Conservation (phyloP, 1,140 invertebrate species). For the Myzus persicae region DNA sequence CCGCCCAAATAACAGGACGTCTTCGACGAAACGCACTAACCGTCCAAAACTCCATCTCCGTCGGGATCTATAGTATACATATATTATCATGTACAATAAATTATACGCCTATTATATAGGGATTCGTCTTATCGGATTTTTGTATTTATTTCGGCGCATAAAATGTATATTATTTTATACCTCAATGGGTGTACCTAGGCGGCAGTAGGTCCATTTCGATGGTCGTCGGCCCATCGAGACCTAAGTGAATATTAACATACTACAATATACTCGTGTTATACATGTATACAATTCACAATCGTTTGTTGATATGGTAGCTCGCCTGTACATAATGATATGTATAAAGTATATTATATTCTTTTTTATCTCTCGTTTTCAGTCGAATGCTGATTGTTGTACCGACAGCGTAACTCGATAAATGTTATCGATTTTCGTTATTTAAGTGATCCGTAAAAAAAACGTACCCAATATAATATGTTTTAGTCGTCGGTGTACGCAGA, state of each 20-base stretch:
- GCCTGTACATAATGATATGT: too few relatives aligned
- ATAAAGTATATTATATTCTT: background rate
- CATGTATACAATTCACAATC: background rate
- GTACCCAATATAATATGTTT: background rate
- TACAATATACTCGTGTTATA: background rate
- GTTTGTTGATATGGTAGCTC: background rate
- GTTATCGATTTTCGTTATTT: background rate
- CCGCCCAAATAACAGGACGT: background rate
- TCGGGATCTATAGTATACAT: background rate
- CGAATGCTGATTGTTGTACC: background rate
- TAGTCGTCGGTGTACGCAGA: background rate
- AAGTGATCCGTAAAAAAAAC: background rate
- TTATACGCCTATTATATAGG: background rate
- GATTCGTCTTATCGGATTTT: background rate
- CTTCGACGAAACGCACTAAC: background rate
- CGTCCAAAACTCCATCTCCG: background rate
- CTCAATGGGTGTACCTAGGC: background rate
- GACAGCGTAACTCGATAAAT: background rate
- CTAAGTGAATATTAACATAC: too few relatives aligned
- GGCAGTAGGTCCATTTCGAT: too few relatives aligned
- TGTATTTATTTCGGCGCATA: too few relatives aligned
- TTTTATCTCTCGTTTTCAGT: background rate
- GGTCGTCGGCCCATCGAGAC: background rate
- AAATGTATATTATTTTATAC: background rate
- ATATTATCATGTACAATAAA: too few relatives aligned